These are phyloP conservation scores for Phrynocephalus versicolor DNA, from an alignment of 2,113 vertebrate species.

Conservation along the genomic window DNA sequence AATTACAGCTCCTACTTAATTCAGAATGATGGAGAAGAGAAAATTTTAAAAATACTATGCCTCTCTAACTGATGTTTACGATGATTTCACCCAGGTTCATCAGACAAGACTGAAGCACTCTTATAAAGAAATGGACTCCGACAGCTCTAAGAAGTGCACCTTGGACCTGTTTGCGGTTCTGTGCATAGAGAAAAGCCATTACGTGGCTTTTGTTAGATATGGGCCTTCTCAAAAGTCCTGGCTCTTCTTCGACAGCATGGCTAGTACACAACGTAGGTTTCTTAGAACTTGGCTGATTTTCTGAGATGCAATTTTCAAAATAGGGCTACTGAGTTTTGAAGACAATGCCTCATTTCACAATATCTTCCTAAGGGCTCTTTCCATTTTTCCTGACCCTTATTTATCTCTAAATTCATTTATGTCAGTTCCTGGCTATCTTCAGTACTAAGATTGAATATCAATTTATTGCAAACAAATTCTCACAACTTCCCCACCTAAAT, in stretches of 20 bases:
- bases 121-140: conserved; percentile 47
- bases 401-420: neutral
- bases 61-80: neutral
- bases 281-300: neutral
- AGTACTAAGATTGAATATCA: neutral
- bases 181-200: conserved; percentile 84
- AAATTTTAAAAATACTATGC: neutral
- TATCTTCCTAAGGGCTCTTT: neutral
- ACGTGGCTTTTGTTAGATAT: conserved; percentile 81
- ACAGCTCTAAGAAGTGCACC: conserved; percentile 39
- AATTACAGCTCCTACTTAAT: neutral
- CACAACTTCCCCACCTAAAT: neutral
- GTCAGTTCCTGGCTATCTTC: neutral
- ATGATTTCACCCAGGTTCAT: conserved; percentile 66
- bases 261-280: conserved; percentile 76
- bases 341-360: neutral
- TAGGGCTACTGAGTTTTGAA: neutral
- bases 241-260: conserved; percentile 86
- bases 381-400: neutral
- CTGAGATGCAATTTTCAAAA: neutral
- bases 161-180: conserved; percentile 81
- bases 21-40: neutral
- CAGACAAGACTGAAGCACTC: conserved; percentile 64
- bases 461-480: neutral
- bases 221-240: conserved; percentile 72